Percentiles rank a stretch among this genome's conserved stretches.
phyloP scores from a whole-genome alignment of 2,797 vertebrate species.

The Gobionotothen gibberifrons region DNA sequence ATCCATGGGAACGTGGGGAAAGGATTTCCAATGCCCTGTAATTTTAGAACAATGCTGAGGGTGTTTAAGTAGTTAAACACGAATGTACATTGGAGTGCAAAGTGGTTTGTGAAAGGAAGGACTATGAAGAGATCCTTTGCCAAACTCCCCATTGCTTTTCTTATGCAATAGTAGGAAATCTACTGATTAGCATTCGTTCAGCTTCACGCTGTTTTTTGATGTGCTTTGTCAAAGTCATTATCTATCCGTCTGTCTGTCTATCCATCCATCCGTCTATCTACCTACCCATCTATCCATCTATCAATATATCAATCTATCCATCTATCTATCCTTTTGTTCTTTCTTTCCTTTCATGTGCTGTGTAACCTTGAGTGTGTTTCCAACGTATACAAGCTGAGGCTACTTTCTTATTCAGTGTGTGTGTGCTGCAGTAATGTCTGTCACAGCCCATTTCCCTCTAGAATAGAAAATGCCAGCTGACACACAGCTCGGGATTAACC shows the following conservation, averaged over 20 bases:
- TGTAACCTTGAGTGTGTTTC: conserved; percentile 67
- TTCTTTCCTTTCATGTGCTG: conserved; percentile 1
- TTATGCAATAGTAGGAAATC: conserved; percentile 61
- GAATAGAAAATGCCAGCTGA: conserved; percentile 70
- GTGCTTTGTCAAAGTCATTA: conserved; percentile 17
- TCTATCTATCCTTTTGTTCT: not conserved
- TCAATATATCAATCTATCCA: not conserved
- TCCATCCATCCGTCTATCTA: not conserved
- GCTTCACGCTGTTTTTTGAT: conserved; percentile 1
- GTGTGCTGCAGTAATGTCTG: conserved; percentile 70
- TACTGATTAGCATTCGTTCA: conserved; percentile 27
- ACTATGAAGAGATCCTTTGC: conserved; percentile 26
- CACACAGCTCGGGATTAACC: conserved; percentile 62
- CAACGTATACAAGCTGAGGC: conserved; percentile 21
- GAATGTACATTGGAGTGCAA: conserved; percentile 28
- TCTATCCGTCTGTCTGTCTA: not conserved
- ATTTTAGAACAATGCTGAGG: not conserved
- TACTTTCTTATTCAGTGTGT: conserved; percentile 67
- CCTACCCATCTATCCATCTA: conserved; percentile 9
- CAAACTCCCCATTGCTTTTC: conserved; percentile 26
- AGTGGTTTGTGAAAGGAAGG: conserved; percentile 13
- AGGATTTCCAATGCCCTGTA: not conserved
- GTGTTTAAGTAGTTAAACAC: conserved; percentile 14
- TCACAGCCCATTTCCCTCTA: conserved; percentile 70
- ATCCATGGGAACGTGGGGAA: not conserved